A percentile compares a stretch with the other conserved stretches of the same genome.
Conservation (phyloP, 2,888 invertebrate species). For the Acanthococcus lagerstroemiae region DNA sequence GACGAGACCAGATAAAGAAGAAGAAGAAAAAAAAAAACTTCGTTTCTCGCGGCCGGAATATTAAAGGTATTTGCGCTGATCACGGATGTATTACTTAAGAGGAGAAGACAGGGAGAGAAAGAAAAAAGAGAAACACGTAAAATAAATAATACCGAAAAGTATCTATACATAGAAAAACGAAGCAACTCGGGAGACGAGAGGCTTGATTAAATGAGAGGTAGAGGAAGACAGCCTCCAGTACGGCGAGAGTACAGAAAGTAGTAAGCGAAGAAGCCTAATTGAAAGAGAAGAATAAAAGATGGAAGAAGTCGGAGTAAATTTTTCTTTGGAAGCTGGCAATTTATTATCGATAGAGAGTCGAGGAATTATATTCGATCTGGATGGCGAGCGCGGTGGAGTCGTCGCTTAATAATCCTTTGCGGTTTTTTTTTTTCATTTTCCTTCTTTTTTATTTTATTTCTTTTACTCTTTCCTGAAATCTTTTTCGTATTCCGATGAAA, state of each 20-base stretch:
- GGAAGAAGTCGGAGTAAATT: conserved; percentile 4
- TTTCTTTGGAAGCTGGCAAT: conserved; percentile 21
- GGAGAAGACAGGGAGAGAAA: neutral
- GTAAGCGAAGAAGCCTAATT: conserved; percentile 11
- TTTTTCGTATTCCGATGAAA: conserved; percentile 19
- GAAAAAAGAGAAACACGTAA: neutral
- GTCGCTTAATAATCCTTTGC: conserved; percentile 24
- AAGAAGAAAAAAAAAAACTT: too few relatives aligned
- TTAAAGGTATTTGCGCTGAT: neutral
- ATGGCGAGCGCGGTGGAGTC: neutral
- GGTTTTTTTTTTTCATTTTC: neutral
- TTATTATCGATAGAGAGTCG: conserved; percentile 19
- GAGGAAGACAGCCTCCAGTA: neutral
- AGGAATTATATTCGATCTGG: conserved; percentile 10
- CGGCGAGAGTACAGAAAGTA: neutral
- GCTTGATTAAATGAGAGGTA: neutral
- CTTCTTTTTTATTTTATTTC: neutral
- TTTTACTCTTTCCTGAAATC: neutral
- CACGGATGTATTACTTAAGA: neutral
- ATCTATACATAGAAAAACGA: too few relatives aligned
- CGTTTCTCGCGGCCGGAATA: neutral
- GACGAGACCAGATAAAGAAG: too few relatives aligned
- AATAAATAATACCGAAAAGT: neutral
- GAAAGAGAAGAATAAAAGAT: conserved; percentile 10
- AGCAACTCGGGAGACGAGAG: too few relatives aligned